Conservation (phyloP, 1,140 invertebrate genomes). For the Steinernema khuongi region DNA sequence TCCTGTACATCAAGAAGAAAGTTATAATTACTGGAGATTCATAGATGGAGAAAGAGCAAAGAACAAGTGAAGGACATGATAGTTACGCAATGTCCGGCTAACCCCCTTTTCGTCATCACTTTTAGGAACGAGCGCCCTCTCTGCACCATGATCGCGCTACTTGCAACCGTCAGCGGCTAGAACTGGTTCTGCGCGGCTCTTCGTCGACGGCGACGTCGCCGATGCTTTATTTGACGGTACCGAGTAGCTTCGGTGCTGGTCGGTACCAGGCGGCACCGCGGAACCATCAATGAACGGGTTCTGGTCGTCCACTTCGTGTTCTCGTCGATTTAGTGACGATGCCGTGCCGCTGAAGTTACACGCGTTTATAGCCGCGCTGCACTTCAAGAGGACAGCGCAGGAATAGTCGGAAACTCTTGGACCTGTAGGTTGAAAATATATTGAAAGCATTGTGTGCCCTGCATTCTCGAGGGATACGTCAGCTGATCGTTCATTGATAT, state of each 20-base stretch:
- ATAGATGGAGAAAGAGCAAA: no score
- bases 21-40: no score
- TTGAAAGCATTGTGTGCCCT: no score
- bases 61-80: neutral
- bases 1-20: no score
- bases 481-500: neutral
- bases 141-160: neutral
- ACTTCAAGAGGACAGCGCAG: no score
- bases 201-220: conserved; percentile 9
- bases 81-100: conserved; percentile 13
- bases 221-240: conserved; percentile 1
- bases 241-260: neutral
- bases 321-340: neutral
- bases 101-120: conserved; percentile 6
- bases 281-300: neutral
- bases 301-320: neutral
- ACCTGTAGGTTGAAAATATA: no score
- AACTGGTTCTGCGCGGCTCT: neutral
- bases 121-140: neutral
- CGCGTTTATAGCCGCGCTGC: conserved; percentile 10
- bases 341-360: conserved; percentile 4
- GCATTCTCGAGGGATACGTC: no score
- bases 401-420: no score
- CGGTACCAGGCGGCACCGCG: neutral
- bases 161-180: conserved; percentile 1